Base-by-base conservation (phyloP, 2,797 vertebrate species). In the Triplophysa bombifrons region DNA sequence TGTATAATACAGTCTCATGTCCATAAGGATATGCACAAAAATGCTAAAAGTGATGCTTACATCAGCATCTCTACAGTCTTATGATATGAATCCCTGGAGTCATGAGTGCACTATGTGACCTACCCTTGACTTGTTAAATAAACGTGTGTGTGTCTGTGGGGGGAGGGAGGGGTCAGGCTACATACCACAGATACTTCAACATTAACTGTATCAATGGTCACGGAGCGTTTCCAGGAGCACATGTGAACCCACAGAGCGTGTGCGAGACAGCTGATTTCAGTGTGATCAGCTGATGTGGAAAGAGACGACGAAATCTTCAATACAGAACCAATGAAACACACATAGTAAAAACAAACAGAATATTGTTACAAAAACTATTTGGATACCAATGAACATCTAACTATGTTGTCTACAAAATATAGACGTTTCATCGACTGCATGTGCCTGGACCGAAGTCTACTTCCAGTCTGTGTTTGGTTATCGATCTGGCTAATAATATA, bases 131-230 rank as follows among this genome's bases (percentile, higher is more conserved):
- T 77, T 64, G 22, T 64, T 34, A 38, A 64, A 64, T 44, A 41
- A 25, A 56, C 64, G 60, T 67, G 68, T 77, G 27, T 60, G 74
- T 72, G 71, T 27, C 56, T 41, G 48, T 80, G 63, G 44, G 2
- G 93, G 46, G 46, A 13, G 46, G 46, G 13, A 48, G 46, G 46
- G 90, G 90, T 90, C 91, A 92, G 93, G 88, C 86, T 78, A 81
- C 92, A 95, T 95, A 92, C 95, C 94, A 90, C 86, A 91, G 91
- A 95, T 95, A 92, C 93, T 94, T 94, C 91, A 58, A 85, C 79
- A 84, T 84, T 85, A 78, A 82, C 86, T 88, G 79, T 88, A 83
- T 88, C 90, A 85, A 88, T 84, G 88, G 81, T 44, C 84, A 85
- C 76, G 68, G 56, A 88, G 88, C 73, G 58, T 83, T 86, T 75